These are phyloP conservation scores for Drosophila bifasciata DNA, from an alignment of 1,140 invertebrate genomes.

Conservation along the genomic window DNA sequence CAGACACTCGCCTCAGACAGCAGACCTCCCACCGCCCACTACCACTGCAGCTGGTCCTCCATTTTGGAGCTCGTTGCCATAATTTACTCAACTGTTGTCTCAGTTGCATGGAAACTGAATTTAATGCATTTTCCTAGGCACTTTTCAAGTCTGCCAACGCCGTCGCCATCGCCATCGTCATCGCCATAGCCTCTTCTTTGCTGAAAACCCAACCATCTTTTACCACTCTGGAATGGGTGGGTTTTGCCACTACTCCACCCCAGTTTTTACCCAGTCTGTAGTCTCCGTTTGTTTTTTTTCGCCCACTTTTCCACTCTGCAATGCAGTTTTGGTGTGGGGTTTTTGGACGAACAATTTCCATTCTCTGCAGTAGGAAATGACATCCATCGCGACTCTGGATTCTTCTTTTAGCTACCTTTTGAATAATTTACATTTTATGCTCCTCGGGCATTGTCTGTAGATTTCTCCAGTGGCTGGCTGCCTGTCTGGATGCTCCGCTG, in stretches of 20 bases:
- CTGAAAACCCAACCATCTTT: too few species aligned
- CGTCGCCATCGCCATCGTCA: not conserved
- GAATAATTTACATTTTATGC: conserved; percentile 75
- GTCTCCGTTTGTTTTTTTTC: not conserved
- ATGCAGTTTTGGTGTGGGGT: conserved; percentile 7
- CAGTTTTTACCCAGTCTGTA: conserved; percentile 1
- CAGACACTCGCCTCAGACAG: conserved; percentile 18
- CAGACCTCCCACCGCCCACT: not conserved
- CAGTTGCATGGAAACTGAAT: conserved; percentile 80
- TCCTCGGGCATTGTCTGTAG: conserved; percentile 67
- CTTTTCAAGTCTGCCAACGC: conserved; percentile 51
- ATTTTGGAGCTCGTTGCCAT: conserved; percentile 64
- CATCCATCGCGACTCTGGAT: conserved; percentile 60
- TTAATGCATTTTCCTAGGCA: conserved; percentile 73
- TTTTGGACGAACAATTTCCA: conserved; percentile 21
- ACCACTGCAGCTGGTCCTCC: conserved; percentile 27
- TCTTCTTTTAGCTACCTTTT: conserved; percentile 72
- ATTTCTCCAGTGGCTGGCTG: conserved; percentile 26
- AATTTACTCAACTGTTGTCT: conserved; percentile 81
- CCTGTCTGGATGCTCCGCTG: conserved; percentile 1
- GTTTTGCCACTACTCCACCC: not conserved
- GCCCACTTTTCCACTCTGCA: conserved; percentile 1
- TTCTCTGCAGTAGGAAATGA: conserved; percentile 37
- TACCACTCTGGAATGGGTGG: too few species aligned
- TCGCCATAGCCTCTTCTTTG: conserved; percentile 12